Evolutionary conservation across 2,113 vertebrate genomes (phyloP).

Genomic region (Neodontobutis hainanensis): DNA sequence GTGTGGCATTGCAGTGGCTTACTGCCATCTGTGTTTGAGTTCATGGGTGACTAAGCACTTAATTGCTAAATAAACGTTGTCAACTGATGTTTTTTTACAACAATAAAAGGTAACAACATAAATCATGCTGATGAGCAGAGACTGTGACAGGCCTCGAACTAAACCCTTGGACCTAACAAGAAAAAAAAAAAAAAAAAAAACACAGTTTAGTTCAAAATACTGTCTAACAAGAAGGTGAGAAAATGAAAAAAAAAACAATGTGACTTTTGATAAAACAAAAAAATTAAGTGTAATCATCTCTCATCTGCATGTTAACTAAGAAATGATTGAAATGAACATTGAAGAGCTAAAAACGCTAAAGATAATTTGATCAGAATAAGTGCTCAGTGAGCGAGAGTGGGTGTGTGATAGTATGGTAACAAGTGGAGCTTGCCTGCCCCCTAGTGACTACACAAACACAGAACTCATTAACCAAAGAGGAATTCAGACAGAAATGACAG

Average conservation of each 20-base stretch:
- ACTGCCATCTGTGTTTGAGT: constrained; percentile 8
- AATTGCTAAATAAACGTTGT: background rate
- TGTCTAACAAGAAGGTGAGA: background rate
- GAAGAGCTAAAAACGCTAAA: constrained; percentile 4
- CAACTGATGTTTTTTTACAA: background rate
- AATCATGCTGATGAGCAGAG: background rate
- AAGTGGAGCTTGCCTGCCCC: constrained; percentile 68
- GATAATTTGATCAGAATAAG: constrained; percentile 5
- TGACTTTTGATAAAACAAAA: background rate
- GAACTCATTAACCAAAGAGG: background rate
- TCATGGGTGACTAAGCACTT: background rate
- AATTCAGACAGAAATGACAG: background rate
- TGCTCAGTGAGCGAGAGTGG: background rate
- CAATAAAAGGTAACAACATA: background rate
- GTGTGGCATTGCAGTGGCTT: background rate
- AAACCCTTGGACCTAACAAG: background rate
- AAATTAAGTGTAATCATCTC: background rate
- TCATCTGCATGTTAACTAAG: constrained; percentile 6
- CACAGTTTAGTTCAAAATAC: background rate
- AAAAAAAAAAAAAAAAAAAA: no score
- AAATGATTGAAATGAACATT: constrained; percentile 11
- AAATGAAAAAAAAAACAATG: background rate
- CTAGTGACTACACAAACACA: constrained; percentile 38
- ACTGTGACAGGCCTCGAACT: background rate
- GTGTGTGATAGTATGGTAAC: constrained; percentile 18